These are phyloP conservation scores for Pyrrhosoma nymphula DNA, from an alignment of 2,888 invertebrate species.

Conservation along the genomic window DNA sequence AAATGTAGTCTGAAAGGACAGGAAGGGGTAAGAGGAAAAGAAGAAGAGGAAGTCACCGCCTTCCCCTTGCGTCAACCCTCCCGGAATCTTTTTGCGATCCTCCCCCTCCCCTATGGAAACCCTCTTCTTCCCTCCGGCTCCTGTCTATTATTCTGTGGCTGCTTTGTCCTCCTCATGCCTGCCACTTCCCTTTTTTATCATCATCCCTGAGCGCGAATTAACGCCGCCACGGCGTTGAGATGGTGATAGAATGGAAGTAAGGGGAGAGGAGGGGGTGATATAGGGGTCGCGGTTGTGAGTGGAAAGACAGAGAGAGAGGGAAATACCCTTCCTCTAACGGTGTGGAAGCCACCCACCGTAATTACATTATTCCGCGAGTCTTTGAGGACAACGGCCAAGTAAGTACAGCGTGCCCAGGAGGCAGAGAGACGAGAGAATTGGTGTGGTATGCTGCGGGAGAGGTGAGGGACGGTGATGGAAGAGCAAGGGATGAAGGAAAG, in stretches of 20 bases:
- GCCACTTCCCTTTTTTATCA: background rate
- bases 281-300: background rate
- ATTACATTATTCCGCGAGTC: conserved; percentile 16
- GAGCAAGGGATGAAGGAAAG: background rate
- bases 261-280: background rate
- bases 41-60: background rate
- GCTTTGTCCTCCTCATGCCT: background rate
- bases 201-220: background rate
- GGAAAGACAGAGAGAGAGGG: background rate
- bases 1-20: background rate
- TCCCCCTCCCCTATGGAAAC: background rate
- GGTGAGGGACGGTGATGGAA: too few species aligned
- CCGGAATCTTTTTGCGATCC: background rate
- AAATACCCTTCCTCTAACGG: background rate
- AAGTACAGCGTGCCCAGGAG: background rate
- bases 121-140: background rate
- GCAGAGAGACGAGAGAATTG: background rate
- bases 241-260: background rate
- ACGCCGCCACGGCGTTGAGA: background rate
- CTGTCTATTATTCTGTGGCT: background rate
- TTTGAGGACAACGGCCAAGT: conserved; percentile 29
- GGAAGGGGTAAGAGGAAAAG: background rate
- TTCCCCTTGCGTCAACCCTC: background rate
- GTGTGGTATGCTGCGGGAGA: background rate
- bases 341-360: background rate